These are phyloP conservation scores for Drosophila robusta DNA, from an alignment of 2,888 invertebrate species.

Conservation along the genomic window DNA sequence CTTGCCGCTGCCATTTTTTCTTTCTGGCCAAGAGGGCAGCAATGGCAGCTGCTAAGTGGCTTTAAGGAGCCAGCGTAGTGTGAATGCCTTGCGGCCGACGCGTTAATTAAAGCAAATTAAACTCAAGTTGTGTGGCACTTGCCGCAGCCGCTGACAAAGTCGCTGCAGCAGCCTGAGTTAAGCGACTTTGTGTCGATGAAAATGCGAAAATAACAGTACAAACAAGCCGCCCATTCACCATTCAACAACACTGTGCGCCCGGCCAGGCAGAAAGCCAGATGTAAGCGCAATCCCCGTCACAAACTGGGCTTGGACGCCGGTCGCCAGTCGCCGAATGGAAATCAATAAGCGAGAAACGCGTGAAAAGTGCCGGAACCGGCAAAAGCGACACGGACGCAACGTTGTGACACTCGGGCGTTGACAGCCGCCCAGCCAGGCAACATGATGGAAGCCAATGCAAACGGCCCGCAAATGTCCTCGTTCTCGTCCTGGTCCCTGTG, in stretches of 20 bases:
- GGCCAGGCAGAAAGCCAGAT: slow-evolving; percentile 43
- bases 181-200: slow-evolving; percentile 70
- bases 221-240: slow-evolving; percentile 25
- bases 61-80: neutral
- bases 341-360: slow-evolving; percentile 69
- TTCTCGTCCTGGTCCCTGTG: neutral
- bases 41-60: slow-evolving; percentile 17
- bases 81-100: slow-evolving; percentile 39
- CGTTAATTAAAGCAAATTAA: slow-evolving; percentile 76
- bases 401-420: slow-evolving; percentile 32
- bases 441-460: slow-evolving; percentile 49
- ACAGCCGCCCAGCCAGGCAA: slow-evolving; percentile 31
- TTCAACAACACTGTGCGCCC: slow-evolving; percentile 32
- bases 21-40: slow-evolving; percentile 5
- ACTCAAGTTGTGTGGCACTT: slow-evolving; percentile 46
- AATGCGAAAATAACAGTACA: slow-evolving; percentile 66
- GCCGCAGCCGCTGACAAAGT: slow-evolving; percentile 36
- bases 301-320: slow-evolving; percentile 11
- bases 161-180: slow-evolving; percentile 32
- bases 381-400: slow-evolving; percentile 12
- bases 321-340: slow-evolving; percentile 46
- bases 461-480: slow-evolving; percentile 15
- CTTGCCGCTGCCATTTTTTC: neutral
- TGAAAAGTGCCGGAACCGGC: slow-evolving; percentile 50
- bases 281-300: slow-evolving; percentile 20